phyloP scores from a whole-genome alignment of 2,888 invertebrate genomes.

The Erynnis tages region DNA sequence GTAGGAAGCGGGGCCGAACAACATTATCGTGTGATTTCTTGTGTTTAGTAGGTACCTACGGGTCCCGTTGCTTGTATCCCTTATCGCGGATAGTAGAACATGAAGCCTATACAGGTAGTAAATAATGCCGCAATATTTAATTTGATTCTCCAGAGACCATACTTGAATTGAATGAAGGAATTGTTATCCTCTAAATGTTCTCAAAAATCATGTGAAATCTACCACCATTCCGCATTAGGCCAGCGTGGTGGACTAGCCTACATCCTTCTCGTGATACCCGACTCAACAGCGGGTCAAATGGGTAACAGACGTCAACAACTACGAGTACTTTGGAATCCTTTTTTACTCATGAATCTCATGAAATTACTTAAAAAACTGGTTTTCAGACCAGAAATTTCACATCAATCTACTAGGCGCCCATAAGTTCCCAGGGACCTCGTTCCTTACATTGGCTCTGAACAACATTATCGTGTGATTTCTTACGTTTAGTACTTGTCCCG shows the following conservation, averaged over 20 bases:
- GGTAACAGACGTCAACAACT: too few species aligned
- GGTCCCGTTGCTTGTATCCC: conserved; percentile 22
- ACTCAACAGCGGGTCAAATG: too few species aligned
- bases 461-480: conserved; percentile 8
- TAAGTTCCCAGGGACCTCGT: background rate
- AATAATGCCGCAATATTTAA: conserved; percentile 20
- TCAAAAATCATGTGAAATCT: too few species aligned
- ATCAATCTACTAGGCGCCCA: conserved; percentile 15
- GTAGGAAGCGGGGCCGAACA: background rate
- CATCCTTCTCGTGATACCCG: too few species aligned
- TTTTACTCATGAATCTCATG: too few species aligned
- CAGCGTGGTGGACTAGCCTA: too few species aligned
- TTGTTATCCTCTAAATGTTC: too few species aligned
- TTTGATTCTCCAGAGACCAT: too few species aligned
- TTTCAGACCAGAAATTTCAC: conserved; percentile 4
- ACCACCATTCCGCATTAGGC: too few species aligned
- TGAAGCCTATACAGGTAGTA: conserved; percentile 26
- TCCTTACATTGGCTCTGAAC: background rate
- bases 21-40: conserved; percentile 8
- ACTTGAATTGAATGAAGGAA: too few species aligned
- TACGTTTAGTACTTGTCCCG: background rate
- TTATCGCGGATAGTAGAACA: conserved; percentile 32
- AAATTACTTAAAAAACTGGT: too few species aligned
- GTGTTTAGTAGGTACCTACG: background rate
- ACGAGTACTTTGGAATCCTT: too few species aligned